These are phyloP conservation scores for Sardinella longiceps DNA, from an alignment of 2,797 vertebrate genomes.

Conservation along the genomic window DNA sequence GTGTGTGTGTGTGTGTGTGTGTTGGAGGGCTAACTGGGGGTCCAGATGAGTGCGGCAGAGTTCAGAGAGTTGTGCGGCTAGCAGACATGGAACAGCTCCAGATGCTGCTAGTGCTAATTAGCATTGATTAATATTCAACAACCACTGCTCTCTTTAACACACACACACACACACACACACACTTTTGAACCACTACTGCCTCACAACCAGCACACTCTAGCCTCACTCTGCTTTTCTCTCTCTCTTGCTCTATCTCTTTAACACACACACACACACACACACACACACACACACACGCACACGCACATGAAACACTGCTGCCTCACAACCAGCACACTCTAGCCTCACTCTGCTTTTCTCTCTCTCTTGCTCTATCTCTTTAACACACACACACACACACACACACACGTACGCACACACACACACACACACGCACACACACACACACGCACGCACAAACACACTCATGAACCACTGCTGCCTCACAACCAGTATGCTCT, in stretches of 20 bases:
- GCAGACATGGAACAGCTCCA: background rate
- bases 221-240: background rate
- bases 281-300: too few relatives aligned
- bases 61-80: background rate
- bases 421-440: slow-evolving; percentile 4
- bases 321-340: background rate
- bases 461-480: background rate
- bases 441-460: background rate
- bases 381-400: too few relatives aligned
- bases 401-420: too few relatives aligned
- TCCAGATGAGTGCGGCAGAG: background rate
- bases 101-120: slow-evolving; percentile 8
- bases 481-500: too few relatives aligned
- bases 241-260: background rate
- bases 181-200: background rate
- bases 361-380: background rate
- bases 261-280: too few relatives aligned
- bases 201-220: background rate
- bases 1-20: background rate
- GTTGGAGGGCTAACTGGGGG: background rate
- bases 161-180: too few relatives aligned
- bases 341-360: background rate
- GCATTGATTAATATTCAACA: slow-evolving; percentile 20
- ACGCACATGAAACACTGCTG: too few relatives aligned
- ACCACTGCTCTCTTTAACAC: background rate